These are phyloP conservation scores for Drosophila kurseongensis DNA, from an alignment of 1,140 invertebrate species.

Conservation along the genomic window DNA sequence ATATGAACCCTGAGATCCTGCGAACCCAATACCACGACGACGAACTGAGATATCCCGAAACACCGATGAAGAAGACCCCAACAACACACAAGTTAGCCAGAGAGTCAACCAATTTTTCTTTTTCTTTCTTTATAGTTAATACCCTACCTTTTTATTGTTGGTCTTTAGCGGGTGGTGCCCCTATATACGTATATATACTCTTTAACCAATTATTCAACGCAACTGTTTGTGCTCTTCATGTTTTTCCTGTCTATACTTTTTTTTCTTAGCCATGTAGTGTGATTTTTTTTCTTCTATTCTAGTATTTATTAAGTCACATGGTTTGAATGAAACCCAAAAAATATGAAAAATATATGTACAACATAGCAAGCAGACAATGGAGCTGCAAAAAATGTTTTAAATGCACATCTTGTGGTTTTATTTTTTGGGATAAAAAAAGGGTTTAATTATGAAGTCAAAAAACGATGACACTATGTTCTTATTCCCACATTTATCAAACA, in stretches of 20 bases:
- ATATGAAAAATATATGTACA: constrained; percentile 63
- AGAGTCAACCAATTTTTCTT: constrained; percentile 56
- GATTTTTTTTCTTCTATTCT: constrained; percentile 58
- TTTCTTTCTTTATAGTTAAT: constrained; percentile 13
- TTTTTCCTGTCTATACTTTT: constrained; percentile 28
- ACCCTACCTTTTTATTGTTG: constrained; percentile 26
- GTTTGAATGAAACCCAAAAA: constrained; percentile 80
- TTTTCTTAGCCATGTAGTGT: constrained; percentile 51
- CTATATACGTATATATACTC: constrained; percentile 29
- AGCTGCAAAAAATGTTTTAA: constrained; percentile 58
- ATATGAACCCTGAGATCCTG: background rate
- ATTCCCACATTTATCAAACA: too few species aligned
- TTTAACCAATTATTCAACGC: constrained; percentile 15
- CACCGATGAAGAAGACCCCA: constrained; percentile 12
- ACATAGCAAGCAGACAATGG: constrained; percentile 65
- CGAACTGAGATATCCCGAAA: background rate
- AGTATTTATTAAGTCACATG: constrained; percentile 79
- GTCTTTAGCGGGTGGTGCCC: constrained; percentile 64
- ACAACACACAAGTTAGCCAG: constrained; percentile 48
- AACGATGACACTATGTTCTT: too few species aligned
- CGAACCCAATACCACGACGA: background rate
- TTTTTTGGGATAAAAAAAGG: too few species aligned
- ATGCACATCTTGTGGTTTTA: background rate
- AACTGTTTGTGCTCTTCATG: constrained; percentile 13
- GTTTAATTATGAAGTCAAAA: too few species aligned